These are phyloP conservation scores for Drosophila arawakana DNA, from an alignment of 1,140 invertebrate species.

Conservation along the genomic window DNA sequence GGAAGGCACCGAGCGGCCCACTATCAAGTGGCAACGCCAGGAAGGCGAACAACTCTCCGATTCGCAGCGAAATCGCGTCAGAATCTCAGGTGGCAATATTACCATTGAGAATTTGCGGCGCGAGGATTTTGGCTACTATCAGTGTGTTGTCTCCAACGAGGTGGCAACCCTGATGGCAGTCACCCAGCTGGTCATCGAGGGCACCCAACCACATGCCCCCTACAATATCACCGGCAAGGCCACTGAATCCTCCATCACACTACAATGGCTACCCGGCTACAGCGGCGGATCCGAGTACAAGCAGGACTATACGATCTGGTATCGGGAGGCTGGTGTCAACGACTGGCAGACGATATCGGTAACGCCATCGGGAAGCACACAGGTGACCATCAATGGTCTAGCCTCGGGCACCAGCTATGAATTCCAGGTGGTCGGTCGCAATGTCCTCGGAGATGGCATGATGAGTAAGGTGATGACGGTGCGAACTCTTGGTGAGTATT, in stretches of 20 bases:
- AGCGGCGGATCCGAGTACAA: slow-evolving; percentile 97
- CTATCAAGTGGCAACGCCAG: slow-evolving; percentile 95
- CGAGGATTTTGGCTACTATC: slow-evolving; percentile 96
- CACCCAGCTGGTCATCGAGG: slow-evolving; percentile 96
- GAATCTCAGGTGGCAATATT: slow-evolving; percentile 93
- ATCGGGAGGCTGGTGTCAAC: slow-evolving; percentile 91
- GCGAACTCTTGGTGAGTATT: slow-evolving; percentile 93
- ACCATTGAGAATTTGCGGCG: slow-evolving; percentile 94
- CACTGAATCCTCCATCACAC: slow-evolving; percentile 94
- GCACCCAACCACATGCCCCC: slow-evolving; percentile 97
- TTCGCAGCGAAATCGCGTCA: slow-evolving; percentile 90
- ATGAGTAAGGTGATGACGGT: slow-evolving; percentile 96
- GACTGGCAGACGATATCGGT: slow-evolving; percentile 97
- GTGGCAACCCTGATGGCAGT: slow-evolving; percentile 95
- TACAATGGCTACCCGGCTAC: slow-evolving; percentile 97
- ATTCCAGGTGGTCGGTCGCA: slow-evolving; percentile 98
- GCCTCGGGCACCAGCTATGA: slow-evolving; percentile 96
- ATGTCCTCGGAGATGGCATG: slow-evolving; percentile 96
- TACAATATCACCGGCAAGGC: slow-evolving; percentile 96
- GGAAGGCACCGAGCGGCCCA: slow-evolving; percentile 95
- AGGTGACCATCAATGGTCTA: slow-evolving; percentile 95
- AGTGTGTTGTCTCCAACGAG: slow-evolving; percentile 97
- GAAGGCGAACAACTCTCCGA: slow-evolving; percentile 89
- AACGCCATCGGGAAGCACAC: slow-evolving; percentile 94
- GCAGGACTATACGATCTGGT: slow-evolving; percentile 97